Evolutionary conservation across 2,888 invertebrate genomes (phyloP), one percentile per base, ranked within the genome.

Genomic region (Dynastes maya): DNA sequence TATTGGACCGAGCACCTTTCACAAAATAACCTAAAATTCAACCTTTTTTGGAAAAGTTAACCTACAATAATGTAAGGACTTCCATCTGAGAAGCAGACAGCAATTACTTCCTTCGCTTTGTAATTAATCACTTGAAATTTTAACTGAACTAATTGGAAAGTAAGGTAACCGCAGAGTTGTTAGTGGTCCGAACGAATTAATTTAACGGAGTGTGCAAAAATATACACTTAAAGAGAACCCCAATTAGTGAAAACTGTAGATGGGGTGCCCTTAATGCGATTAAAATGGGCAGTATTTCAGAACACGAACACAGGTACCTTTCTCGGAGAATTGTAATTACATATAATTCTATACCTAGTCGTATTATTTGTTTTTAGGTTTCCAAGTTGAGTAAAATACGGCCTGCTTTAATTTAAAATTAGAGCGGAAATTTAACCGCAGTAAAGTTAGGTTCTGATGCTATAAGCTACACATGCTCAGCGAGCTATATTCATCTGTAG

Each of bases 51-150:
- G 63, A 74, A 45, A 45, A 22, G 27, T 72, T 37, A 11, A 13
- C 27, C 40, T 27, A 37, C 40, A 22, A 72, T 4, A 13, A 22
- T 0, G 49, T 37, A 74, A 74, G 45, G 22, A 22, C 55, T 22
- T 27, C 53, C 16, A 22, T 65, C 68, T 49, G 29, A 37, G 22
- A 40, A 22, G 27, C 40, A 80, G 82, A 80, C 81, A 76, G 82
- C 82, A 83, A 83, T 83, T 83, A 84, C 82, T 83, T 83, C 80
- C 82, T 83, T 82, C 79, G 81, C 80, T 80, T 81, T 81, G 82
- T 82, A 83, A 84, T 84, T 84, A 84, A 83, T 84, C 83, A 83
- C 82, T 82, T 80, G 45, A 81, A 83, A 83, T 84, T 83, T 83
- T 81, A 83, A 82, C 81, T 32, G 55, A 71, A 71, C 72, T 74